These are phyloP conservation scores for Rhodinocichla rosea DNA, from an alignment of 2,113 vertebrate genomes.

Conservation along the genomic window DNA sequence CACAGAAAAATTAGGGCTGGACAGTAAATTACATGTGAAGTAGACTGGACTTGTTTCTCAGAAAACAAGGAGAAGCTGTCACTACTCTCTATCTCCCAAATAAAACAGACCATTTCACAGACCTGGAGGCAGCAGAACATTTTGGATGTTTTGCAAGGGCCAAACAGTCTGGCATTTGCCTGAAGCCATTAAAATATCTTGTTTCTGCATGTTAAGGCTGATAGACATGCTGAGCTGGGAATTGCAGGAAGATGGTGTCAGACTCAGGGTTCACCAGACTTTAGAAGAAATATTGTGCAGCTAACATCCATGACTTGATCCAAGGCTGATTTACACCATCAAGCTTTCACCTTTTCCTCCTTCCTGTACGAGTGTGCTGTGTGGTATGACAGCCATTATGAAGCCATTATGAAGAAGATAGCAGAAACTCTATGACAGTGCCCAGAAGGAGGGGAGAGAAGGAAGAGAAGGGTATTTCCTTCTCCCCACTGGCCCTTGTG, in stretches of 20 bases:
- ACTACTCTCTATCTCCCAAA: neutral
- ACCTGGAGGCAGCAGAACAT: neutral
- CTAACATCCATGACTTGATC: neutral
- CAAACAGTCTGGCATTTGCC: neutral
- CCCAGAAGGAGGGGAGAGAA: neutral
- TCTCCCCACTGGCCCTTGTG: neutral
- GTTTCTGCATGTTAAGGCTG: neutral
- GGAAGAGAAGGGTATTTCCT: neutral
- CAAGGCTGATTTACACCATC: neutral
- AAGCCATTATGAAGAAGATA: neutral
- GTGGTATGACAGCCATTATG: neutral
- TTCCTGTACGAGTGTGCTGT: neutral
- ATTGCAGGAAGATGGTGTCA: neutral
- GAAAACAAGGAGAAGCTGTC: neutral
- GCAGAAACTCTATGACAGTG: neutral
- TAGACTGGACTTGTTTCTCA: neutral
- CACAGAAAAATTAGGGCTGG: neutral
- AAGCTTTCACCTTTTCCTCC: neutral
- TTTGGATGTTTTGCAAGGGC: neutral
- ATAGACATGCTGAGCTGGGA: neutral
- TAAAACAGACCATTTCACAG: neutral
- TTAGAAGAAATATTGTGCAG: neutral
- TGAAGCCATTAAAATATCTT: neutral
- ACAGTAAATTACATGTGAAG: neutral
- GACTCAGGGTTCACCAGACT: neutral